Base-by-base conservation (phyloP, 2,888 invertebrate genomes). In the Linnaemya tessellans region DNA sequence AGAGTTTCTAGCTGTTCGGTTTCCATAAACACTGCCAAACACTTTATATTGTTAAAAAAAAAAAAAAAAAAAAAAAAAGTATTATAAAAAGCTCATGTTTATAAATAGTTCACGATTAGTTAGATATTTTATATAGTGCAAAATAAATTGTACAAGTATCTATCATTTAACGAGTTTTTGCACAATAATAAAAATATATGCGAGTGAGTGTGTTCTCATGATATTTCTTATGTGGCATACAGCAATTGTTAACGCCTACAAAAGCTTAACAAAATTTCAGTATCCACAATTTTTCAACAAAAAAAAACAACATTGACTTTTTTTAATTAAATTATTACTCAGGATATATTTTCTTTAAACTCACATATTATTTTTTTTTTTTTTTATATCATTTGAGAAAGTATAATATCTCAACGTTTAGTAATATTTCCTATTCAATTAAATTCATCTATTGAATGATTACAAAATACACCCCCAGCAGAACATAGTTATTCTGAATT, bases 11-110 rank as follows among this genome's bases (percentile, higher is more conserved):
- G 51, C 46, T 82, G 58, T 62, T 84, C 54, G 25, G 67, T 74
- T 84, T 71, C 78, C 78, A 84, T 68, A 78, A 78, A 84, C 49
- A 81, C 62, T 81, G 84, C 73, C 81, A 79, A 85, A 85, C 84
- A 85, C 74, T 85, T 85, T 85, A 68, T 79, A 79, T 75, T 82
- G 85, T 82, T 79, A 64, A 77, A 73, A 5, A 43, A 60, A n/a
- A n/a, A n/a, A n/a, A n/a, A n/a, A n/a, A n/a, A n/a, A n/a, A n/a
- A n/a, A n/a, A n/a, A 79, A 67, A 71, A 43, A 35, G 1, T 56
- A 30, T 35, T n/a, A 67, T 20, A 67, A 77, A 78, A 58, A 20
- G 15, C 20, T 43, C 20, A 62, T 56, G n/a, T 79, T 56, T 85
- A 85, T 79, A 82, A 85, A 85, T 85, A 85, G 75, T 51, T 49